A percentile compares a stretch with the other conserved stretches of the same genome.
phyloP scores from a whole-genome alignment of 1,140 invertebrate genomes.

The Triops cancriformis region DNA sequence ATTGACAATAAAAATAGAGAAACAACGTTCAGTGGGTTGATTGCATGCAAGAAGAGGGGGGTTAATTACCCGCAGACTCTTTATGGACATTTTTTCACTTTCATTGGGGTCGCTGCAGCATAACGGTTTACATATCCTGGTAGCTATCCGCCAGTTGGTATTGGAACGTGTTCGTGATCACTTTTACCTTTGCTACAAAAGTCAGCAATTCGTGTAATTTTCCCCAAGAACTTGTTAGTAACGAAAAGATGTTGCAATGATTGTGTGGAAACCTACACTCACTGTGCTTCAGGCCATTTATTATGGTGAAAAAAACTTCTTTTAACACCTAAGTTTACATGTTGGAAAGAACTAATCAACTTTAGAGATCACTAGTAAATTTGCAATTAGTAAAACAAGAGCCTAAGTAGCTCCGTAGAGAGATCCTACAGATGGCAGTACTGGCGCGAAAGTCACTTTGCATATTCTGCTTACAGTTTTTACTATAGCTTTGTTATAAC shows the following conservation, averaged over 20 bases:
- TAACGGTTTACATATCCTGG: background rate
- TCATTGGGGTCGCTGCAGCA: background rate
- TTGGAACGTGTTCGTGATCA: background rate
- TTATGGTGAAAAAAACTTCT: background rate
- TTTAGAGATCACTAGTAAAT: too few relatives aligned
- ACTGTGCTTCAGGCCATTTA: slow-evolving; percentile 19
- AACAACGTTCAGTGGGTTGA: background rate
- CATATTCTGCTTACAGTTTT: too few relatives aligned
- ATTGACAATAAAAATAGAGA: background rate
- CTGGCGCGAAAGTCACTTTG: too few relatives aligned
- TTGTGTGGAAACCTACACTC: slow-evolving; percentile 26
- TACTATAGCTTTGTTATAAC: too few relatives aligned
- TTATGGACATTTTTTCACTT: background rate
- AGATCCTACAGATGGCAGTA: too few relatives aligned
- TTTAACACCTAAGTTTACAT: too few relatives aligned
- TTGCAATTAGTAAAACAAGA: too few relatives aligned
- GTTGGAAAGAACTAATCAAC: too few relatives aligned
- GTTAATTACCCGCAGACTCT: background rate
- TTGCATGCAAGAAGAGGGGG: background rate
- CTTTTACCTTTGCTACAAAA: too few relatives aligned
- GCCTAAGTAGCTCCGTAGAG: too few relatives aligned
- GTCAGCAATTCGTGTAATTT: too few relatives aligned
- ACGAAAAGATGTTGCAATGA: slow-evolving; percentile 15
- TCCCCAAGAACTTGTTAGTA: background rate
- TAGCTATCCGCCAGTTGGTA: background rate